Conservation (phyloP, 2,797 vertebrate species). For the Hybognathus amarus region DNA sequence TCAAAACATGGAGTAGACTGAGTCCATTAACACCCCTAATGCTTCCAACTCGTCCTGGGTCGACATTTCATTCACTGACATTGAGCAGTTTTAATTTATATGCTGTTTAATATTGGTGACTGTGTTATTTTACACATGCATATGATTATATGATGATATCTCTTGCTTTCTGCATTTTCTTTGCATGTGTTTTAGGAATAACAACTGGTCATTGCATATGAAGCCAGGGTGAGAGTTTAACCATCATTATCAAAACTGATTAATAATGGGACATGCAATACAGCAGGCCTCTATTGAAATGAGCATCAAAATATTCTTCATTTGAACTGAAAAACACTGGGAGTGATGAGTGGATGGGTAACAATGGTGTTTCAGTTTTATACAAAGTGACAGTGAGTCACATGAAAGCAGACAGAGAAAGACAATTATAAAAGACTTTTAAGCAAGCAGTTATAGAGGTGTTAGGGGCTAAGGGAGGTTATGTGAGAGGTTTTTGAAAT, state of each 20-base stretch:
- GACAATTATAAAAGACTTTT: not conserved
- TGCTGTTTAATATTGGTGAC: no score
- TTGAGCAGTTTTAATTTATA: no score
- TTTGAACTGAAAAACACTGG: not conserved
- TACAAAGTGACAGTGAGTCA: not conserved
- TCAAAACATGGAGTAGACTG: no score
- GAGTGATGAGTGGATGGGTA: not conserved
- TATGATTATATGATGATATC: no score
- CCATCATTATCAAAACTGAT: not conserved
- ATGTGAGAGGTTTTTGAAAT: conserved; percentile 40
- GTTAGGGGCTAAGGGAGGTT: not conserved
- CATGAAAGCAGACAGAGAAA: not conserved
- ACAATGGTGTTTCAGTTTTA: not conserved
- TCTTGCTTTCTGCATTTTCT: no score
- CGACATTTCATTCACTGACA: no score
- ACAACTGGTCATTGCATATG: no score
- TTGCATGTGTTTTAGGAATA: no score
- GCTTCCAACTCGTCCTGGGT: no score
- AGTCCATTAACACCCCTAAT: no score
- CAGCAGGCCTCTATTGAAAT: not conserved
- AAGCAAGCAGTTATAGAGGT: not conserved
- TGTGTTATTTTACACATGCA: no score
- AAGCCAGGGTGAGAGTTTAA: not conserved
- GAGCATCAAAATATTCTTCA: not conserved
- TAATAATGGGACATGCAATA: not conserved